Evolutionary conservation across 2,888 invertebrate species (phyloP), one percentile per base, ranked within the genome.

Genomic region (Melinaea marsaeus): DNA sequence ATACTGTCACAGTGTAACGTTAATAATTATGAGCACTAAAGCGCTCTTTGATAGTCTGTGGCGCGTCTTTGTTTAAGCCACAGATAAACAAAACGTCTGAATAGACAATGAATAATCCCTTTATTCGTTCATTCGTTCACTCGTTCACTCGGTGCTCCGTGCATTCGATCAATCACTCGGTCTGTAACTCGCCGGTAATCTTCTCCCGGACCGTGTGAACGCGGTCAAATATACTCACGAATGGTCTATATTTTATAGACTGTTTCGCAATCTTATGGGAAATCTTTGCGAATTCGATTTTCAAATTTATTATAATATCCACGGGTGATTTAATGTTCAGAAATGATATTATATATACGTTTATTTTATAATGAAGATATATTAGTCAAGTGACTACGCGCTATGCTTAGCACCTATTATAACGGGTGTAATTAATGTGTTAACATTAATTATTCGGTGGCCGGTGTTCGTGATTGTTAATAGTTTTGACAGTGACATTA

Each of bases 81-180:
- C 59, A 62, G 59, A 62, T 57, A 62, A 61, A 61, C 61, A 58
- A 65, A 65, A 54, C 61, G 57, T 64, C 64, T 62, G 64, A 66
- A 62, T 58, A 60, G 78, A 84, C 83, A 83, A 83, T 81, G 79
- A 79, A 75, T 61, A 71, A 22, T 22, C 22, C 22, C 22, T 22
- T 84, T 85, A 85, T 85, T 84, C 81, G 79, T 75, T 75, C 75
- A 79, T 81, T 79, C 76, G 72, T 72, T 75, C 75, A 79, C 80
- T 80, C 76, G 72, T 72, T 74, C 70, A 68, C 69, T 73, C 69
- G 65, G 68, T 78, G 79, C 56, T 54, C 70, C 74, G 78, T 78
- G 80, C 81, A 80, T 81, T 83, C 74, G 76, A 89, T 88, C 87
- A 87, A 89, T 89, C 89, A 88, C 83, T 67, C 80, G 68, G 78